Evolutionary conservation across 2,888 invertebrate species (phyloP).

Genomic region (Listrodromus nycthemerus): DNA sequence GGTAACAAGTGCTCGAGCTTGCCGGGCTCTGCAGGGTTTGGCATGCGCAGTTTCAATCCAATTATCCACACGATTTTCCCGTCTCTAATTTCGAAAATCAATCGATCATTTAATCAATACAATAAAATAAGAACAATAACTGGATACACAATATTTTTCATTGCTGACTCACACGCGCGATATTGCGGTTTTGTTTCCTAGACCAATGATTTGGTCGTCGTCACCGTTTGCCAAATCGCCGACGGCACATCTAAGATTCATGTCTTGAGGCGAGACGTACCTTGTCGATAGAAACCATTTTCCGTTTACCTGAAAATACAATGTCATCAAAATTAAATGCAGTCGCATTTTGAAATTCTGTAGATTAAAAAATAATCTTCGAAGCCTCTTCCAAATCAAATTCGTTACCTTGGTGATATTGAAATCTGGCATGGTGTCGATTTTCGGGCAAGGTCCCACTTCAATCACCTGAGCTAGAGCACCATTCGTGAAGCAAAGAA

Average conservation of each 20-base stretch:
- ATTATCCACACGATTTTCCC: slow-evolving; percentile 84
- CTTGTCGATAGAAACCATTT: neutral
- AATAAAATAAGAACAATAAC: neutral
- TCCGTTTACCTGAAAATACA: neutral
- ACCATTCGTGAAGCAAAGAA: neutral
- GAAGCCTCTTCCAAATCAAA: neutral
- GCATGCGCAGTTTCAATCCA: slow-evolving; percentile 85
- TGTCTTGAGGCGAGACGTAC: neutral
- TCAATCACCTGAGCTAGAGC: neutral
- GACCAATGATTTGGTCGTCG: neutral
- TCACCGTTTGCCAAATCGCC: neutral
- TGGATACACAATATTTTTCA: neutral
- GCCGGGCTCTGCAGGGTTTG: slow-evolving; percentile 85
- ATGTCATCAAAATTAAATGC: neutral
- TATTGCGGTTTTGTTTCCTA: neutral
- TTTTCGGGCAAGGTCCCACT: neutral
- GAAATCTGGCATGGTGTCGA: neutral
- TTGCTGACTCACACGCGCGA: neutral
- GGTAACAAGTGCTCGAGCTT: slow-evolving; percentile 88
- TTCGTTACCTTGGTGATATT: neutral
- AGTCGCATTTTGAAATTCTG: neutral
- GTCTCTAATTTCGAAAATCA: neutral
- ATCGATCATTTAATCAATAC: neutral
- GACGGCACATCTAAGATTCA: neutral
- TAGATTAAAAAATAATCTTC: neutral